Evolutionary conservation across 1,140 invertebrate species (phyloP), one percentile per base, ranked within the genome.

Genomic region (Hylaeus volcanicus): DNA sequence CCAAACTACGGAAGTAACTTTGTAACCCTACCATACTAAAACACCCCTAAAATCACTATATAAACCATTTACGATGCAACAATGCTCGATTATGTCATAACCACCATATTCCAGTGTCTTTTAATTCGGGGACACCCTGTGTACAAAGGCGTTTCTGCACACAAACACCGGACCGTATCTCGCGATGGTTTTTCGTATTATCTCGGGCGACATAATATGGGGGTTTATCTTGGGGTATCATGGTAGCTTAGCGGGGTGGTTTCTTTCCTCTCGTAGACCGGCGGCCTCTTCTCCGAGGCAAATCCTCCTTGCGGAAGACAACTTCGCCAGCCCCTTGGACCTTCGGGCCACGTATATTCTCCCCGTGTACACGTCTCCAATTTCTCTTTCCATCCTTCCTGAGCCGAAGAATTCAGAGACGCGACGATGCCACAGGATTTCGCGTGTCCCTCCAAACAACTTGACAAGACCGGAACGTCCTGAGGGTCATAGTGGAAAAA

Each of bases 211-310:
- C 88, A 84, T 88, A 89, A 90, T 90, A 90, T 88, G 83, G 82
- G 79, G 76, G 76, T 88, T 89, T 89, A 89, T 89, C 88, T 87
- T 72, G 68, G 75, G 87, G 88, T 86, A 89, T 89, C 86, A 87
- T 84, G 86, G 83, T 83, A 75, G 86, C 86, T 89, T 89, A 87
- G 75, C 83, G 64, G 82, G 80, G 80, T 85, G 81, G 81, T 78
- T 83, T 75, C 76, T 82, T 88, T 75, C 83, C 83, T 58, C 72
- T 60, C 45, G 74, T 63, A 60, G 76, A 79, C 80, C 72, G 63
- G 26, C 75, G 58, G 72, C 53, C 78, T 86, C 81, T 86, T 78
- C 81, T 88, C 79, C 8, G 65, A 86, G 86, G 81, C 86, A 88
- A 91, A 92, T 87, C 89, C 81, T 82, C 88, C 85, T 83, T 79